Percentiles rank a stretch among this genome's conserved stretches.
Conservation (phyloP, 2,113 vertebrate genomes). For the Phalacrocorax carbo region DNA sequence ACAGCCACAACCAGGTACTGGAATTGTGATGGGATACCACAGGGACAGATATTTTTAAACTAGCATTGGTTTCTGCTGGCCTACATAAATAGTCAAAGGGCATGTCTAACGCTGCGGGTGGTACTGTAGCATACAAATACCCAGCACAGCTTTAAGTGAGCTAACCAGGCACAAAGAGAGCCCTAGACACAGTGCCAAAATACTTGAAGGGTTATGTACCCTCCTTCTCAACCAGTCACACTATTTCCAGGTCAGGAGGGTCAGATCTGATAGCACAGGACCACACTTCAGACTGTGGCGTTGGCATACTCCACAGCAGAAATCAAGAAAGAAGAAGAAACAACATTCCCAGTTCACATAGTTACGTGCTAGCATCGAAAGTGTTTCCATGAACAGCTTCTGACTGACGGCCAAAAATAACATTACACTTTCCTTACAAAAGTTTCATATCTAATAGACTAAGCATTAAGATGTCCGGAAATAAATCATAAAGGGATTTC, state of each 20-base stretch:
- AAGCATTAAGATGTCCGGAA: background rate
- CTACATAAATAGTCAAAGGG: background rate
- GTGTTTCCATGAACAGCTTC: constrained; percentile 9
- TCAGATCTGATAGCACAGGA: background rate
- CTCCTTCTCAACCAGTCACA: background rate
- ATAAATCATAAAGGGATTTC: background rate
- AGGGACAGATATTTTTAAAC: background rate
- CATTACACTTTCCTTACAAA: background rate
- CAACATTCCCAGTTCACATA: background rate
- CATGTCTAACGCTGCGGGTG: background rate
- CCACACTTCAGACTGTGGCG: background rate
- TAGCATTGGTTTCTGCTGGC: background rate
- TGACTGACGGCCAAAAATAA: constrained; percentile 29
- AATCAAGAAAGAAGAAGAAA: background rate
- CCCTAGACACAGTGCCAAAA: background rate
- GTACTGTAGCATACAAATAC: background rate
- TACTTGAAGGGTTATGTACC: background rate
- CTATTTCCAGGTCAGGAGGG: background rate
- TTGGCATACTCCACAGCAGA: background rate
- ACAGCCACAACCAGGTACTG: background rate
- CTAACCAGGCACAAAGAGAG: background rate
- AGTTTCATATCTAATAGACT: background rate
- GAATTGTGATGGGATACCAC: background rate
- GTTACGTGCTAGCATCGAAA: background rate
- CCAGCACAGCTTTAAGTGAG: background rate